These are phyloP conservation scores for Danaus chrysippus DNA, from an alignment of 2,888 invertebrate genomes.

Conservation along the genomic window DNA sequence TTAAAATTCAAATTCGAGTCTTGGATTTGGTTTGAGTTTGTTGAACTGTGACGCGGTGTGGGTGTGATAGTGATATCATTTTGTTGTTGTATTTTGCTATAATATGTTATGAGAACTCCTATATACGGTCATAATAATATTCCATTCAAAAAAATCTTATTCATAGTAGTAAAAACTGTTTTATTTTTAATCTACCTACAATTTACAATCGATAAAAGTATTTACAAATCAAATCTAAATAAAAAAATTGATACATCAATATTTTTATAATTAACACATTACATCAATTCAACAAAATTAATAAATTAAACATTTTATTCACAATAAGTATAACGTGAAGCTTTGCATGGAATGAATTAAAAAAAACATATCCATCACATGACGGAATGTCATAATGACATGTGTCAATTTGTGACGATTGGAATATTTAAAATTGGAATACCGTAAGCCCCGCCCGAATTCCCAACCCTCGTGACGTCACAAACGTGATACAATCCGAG, in stretches of 20 bases:
- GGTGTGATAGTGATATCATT: conserved; percentile 33
- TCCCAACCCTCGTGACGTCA: conserved; percentile 50
- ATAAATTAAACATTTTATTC: background rate
- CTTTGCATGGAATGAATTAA: background rate
- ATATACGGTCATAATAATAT: too few relatives aligned
- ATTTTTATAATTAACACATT: too few relatives aligned
- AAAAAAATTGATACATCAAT: too few relatives aligned
- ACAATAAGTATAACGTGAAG: background rate
- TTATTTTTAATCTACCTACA: too few relatives aligned
- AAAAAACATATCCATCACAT: background rate
- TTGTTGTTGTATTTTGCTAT: conserved; percentile 2
- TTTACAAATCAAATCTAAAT: background rate
- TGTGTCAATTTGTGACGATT: conserved; percentile 14
- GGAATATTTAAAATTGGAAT: conserved; percentile 23
- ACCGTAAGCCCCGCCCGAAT: conserved; percentile 30
- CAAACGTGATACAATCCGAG: conserved; percentile 39
- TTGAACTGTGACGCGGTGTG: conserved; percentile 40
- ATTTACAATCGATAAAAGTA: background rate
- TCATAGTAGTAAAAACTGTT: too few relatives aligned
- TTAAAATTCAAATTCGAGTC: conserved; percentile 69
- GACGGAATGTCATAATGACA: conserved; percentile 1
- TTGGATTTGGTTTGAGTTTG: conserved; percentile 43
- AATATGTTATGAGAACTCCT: conserved; percentile 6
- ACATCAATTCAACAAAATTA: too few relatives aligned
- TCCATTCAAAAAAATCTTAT: too few relatives aligned